Evolutionary conservation across 2,888 invertebrate genomes (phyloP).

Genomic region (Spodoptera exigua): DNA sequence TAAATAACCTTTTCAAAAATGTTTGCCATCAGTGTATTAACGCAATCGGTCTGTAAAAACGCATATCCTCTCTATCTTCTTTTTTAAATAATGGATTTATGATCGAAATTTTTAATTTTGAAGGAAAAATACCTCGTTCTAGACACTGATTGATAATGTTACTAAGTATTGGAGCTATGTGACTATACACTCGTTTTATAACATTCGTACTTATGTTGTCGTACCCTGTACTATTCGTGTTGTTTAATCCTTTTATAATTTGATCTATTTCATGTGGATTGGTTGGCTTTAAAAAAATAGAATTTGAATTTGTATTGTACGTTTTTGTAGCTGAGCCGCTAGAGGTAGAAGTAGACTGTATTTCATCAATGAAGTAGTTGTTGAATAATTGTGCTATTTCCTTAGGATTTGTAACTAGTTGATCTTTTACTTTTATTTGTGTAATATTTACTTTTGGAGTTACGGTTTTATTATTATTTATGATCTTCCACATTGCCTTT

Average conservation of each 20-base stretch:
- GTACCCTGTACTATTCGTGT: constrained; percentile 1
- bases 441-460: neutral
- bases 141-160: too few relatives aligned
- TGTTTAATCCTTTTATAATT: neutral
- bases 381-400: constrained; percentile 1
- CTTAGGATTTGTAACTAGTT: neutral
- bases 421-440: constrained; percentile 2
- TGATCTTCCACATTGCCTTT: constrained; percentile 1
- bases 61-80: too few relatives aligned
- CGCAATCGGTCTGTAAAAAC: constrained; percentile 3
- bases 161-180: too few relatives aligned
- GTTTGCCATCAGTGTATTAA: constrained; percentile 3
- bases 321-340: too few relatives aligned
- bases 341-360: neutral
- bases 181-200: too few relatives aligned
- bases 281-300: too few relatives aligned
- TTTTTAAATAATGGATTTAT: constrained; percentile 9
- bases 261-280: too few relatives aligned
- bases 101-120: constrained; percentile 3
- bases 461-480: constrained; percentile 5
- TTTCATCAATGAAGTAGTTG: neutral
- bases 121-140: neutral
- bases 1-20: constrained; percentile 4
- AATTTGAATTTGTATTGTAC: too few relatives aligned
- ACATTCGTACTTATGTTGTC: neutral